Percentiles rank a stretch among this genome's conserved stretches.
phyloP scores from a whole-genome alignment of 1,140 invertebrate species.

The Mya arenaria region DNA sequence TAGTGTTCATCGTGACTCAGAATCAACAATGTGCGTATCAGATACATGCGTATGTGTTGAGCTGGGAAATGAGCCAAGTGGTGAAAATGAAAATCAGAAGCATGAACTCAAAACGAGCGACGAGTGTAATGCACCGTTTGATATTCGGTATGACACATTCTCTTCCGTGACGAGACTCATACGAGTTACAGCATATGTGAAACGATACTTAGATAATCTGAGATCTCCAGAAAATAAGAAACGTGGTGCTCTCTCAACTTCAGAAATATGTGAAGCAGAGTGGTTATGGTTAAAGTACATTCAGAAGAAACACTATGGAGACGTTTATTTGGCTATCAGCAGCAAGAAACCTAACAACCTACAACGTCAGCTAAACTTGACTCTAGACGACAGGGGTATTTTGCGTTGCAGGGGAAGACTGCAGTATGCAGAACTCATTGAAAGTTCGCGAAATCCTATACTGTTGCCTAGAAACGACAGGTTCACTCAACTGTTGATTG shows the following conservation, averaged over 20 bases:
- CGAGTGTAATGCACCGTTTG: not conserved
- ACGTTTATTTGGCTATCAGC: not conserved
- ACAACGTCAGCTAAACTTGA: not conserved
- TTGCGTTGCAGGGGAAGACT: conserved; percentile 26
- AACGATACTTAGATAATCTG: not conserved
- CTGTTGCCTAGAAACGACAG: not conserved
- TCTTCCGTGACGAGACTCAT: not conserved
- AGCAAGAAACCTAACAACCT: conserved; percentile 5
- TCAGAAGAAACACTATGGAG: not conserved
- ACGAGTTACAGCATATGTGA: not conserved
- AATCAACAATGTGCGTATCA: not conserved
- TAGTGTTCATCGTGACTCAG: not conserved
- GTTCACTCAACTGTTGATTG: not conserved
- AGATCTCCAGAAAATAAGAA: not conserved
- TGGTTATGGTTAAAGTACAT: not conserved
- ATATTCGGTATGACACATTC: not conserved
- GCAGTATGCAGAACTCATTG: conserved; percentile 10
- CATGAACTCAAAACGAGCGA: not conserved
- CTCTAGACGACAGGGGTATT: not conserved
- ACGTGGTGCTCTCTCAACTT: not conserved
- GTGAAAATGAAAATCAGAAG: not conserved
- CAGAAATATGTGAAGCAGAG: not conserved
- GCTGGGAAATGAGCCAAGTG: too few relatives aligned
- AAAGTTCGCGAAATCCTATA: not conserved
- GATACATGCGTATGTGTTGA: too few relatives aligned